These are phyloP conservation scores for Callipepla californica DNA, from an alignment of 2,113 vertebrate genomes.

Conservation along the genomic window DNA sequence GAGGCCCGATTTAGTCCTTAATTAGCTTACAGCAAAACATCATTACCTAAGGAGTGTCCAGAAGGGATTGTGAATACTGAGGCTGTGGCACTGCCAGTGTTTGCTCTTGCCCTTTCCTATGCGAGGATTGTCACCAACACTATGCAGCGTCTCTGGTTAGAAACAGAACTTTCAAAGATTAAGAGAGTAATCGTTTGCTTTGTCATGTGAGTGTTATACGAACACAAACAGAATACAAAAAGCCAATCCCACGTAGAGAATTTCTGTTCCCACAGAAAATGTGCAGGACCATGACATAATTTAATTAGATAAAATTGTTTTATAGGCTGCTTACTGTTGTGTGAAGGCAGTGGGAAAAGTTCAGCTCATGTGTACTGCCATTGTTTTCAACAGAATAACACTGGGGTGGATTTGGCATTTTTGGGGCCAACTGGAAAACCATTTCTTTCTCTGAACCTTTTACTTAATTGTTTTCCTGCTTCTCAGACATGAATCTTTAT, in stretches of 20 bases:
- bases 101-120: not conserved
- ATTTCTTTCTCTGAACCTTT: not conserved
- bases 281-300: not conserved
- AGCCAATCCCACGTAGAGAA: rapidly evolving
- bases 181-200: not conserved
- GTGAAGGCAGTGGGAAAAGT: slow-evolving; percentile 13
- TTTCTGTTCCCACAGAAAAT: slow-evolving; percentile 12
- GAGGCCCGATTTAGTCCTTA: not conserved
- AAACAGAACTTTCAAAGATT: not conserved
- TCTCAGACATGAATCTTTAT: not conserved
- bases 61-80: not conserved
- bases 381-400: slow-evolving; percentile 5
- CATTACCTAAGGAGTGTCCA: not conserved
- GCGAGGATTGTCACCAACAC: not conserved
- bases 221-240: not conserved
- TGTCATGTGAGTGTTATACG: not conserved
- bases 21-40: not conserved
- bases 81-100: not conserved
- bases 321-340: not conserved
- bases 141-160: not conserved
- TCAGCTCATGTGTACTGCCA: slow-evolving; percentile 12
- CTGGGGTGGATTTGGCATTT: not conserved
- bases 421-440: not conserved
- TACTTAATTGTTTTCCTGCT: not conserved
- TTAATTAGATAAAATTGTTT: not conserved